These are phyloP conservation scores for Quadriops clusia DNA, from an alignment of 2,888 invertebrate species.

Conservation along the genomic window DNA sequence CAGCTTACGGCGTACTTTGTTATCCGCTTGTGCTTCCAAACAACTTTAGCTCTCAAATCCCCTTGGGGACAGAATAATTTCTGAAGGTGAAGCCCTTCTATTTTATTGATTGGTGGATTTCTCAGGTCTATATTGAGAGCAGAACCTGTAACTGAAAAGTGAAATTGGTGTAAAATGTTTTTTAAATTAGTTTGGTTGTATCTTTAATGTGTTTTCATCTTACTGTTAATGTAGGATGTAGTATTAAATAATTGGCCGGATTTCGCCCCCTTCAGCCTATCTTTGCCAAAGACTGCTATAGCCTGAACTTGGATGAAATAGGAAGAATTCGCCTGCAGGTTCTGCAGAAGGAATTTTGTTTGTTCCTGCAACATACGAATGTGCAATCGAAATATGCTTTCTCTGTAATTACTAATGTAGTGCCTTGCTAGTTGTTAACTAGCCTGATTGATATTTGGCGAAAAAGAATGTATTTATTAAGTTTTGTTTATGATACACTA, in stretches of 20 bases:
- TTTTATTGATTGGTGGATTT: no score
- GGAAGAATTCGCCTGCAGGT: slow-evolving; percentile 54
- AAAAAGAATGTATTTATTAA: no score
- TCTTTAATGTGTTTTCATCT: no score
- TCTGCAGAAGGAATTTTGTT: slow-evolving; percentile 50
- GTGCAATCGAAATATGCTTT: no score
- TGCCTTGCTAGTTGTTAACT: no score
- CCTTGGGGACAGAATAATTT: slow-evolving; percentile 30
- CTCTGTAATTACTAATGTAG: no score
- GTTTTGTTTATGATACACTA: no score
- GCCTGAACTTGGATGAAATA: slow-evolving; percentile 74
- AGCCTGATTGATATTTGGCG: no score
- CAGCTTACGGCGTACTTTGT: slow-evolving; percentile 30
- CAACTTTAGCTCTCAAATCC: slow-evolving; percentile 28
- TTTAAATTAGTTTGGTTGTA: no score
- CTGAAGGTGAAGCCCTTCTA: slow-evolving; percentile 29
- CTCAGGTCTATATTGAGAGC: no score
- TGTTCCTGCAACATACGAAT: slow-evolving; percentile 49
- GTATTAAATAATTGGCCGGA: slow-evolving; percentile 61
- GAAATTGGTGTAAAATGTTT: no score
- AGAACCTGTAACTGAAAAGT: no score
- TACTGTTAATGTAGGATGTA: slow-evolving; percentile 40
- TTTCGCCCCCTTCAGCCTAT: slow-evolving; percentile 57
- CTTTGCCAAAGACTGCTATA: slow-evolving; percentile 54
- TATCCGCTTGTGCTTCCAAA: slow-evolving; percentile 26